Percentiles rank a stretch among this genome's conserved stretches.
phyloP scores from a whole-genome alignment of 2,113 vertebrate genomes.

The Cacatua alba region DNA sequence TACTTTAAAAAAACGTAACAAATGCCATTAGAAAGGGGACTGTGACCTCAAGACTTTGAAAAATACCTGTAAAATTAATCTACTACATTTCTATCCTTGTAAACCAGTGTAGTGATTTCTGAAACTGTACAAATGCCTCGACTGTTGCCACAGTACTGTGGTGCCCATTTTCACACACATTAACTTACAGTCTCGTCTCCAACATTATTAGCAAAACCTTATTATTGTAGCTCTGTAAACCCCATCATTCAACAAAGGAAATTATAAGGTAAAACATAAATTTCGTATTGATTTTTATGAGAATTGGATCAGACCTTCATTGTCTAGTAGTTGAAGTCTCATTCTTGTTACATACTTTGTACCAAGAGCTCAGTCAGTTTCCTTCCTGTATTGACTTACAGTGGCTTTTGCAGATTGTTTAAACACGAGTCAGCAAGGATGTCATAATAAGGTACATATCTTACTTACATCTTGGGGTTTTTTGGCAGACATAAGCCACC shows the following conservation, averaged over 20 bases:
- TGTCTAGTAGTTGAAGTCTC: background rate
- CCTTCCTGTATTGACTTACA: constrained; percentile 7
- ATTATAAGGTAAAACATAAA: background rate
- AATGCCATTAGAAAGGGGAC: background rate
- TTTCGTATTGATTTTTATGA: constrained; percentile 28
- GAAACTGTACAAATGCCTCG: background rate
- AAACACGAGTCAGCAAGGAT: background rate
- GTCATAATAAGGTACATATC: background rate
- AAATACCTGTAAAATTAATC: background rate
- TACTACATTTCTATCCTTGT: background rate
- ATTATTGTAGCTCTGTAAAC: background rate
- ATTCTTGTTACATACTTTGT: background rate
- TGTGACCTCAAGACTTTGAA: background rate
- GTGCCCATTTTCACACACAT: background rate
- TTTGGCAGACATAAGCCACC: background rate
- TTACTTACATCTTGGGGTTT: background rate
- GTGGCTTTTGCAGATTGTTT: background rate
- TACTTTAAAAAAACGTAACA: background rate
- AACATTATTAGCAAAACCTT: background rate
- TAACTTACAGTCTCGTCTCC: background rate
- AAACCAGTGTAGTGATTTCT: background rate
- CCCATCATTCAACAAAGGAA: background rate
- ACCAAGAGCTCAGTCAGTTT: background rate
- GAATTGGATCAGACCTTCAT: background rate
- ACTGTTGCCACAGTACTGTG: background rate